Evolutionary conservation across 2,797 vertebrate genomes (phyloP).

Genomic region (Tenualosa thibaudeaui): DNA sequence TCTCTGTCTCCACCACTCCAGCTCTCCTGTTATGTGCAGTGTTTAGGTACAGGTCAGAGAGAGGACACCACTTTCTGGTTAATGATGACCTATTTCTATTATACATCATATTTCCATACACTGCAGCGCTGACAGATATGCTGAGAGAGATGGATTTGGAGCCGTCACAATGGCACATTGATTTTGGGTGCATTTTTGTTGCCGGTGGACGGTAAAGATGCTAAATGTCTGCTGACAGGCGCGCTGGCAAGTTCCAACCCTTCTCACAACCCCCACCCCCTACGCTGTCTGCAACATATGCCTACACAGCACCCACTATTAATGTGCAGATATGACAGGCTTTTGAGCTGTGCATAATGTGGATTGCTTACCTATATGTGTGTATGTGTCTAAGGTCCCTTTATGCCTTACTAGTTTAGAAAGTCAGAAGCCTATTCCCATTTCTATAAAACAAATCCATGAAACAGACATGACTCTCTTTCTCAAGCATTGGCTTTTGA

Average conservation of each 20-base stretch:
- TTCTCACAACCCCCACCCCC: neutral
- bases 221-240: conserved; percentile 1
- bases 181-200: conserved; percentile 17
- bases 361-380: neutral
- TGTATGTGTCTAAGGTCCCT: neutral
- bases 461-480: neutral
- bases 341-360: neutral
- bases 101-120: conserved; percentile 36
- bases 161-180: conserved; percentile 2
- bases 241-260: neutral
- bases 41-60: conserved; percentile 11
- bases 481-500: neutral
- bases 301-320: neutral
- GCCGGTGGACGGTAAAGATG: conserved; percentile 15
- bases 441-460: neutral
- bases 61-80: conserved; percentile 16
- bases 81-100: conserved; percentile 21
- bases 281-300: conserved; percentile 8
- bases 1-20: neutral
- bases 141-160: conserved; percentile 17
- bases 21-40: neutral
- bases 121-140: conserved; percentile 18
- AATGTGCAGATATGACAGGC: neutral
- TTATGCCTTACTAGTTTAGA: neutral
- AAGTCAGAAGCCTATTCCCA: neutral